Evolutionary conservation across 2,797 vertebrate genomes (phyloP).

Genomic region (Chromis chromis): DNA sequence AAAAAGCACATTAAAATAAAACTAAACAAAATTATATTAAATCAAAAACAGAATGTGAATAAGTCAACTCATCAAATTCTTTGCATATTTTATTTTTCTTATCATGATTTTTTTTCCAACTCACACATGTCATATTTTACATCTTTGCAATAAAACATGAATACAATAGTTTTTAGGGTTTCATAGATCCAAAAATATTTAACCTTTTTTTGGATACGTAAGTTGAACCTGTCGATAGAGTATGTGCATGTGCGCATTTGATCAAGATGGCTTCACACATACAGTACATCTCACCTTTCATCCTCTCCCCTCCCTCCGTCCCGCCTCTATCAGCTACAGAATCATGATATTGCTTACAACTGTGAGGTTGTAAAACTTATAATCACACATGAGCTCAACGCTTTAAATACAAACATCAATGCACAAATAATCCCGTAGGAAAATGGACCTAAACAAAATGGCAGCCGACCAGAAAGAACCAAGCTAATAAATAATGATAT

Average conservation of each 20-base stretch:
- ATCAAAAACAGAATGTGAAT: slow-evolving; percentile 51
- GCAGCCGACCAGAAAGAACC: slow-evolving; percentile 81
- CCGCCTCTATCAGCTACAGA: slow-evolving; percentile 90
- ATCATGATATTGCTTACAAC: slow-evolving; percentile 99
- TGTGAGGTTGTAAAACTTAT: slow-evolving; percentile 96
- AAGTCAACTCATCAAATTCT: slow-evolving; percentile 91
- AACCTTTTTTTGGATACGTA: slow-evolving; percentile 92
- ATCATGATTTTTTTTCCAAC: slow-evolving; percentile 92
- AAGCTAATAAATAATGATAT: slow-evolving; percentile 98
- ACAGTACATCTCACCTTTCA: slow-evolving; percentile 71
- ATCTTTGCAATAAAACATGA: slow-evolving; percentile 99
- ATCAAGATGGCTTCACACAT: slow-evolving; percentile 91
- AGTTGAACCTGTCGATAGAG: slow-evolving; percentile 89
- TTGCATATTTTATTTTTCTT: slow-evolving; percentile 99
- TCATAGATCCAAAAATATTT: slow-evolving; percentile 99
- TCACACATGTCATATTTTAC: slow-evolving; percentile 99
- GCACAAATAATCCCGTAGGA: slow-evolving; percentile 94
- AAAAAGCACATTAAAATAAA: slow-evolving; percentile 1
- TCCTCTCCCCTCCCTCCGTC: slow-evolving; percentile 39
- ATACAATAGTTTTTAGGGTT: slow-evolving; percentile 99
- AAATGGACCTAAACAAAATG: slow-evolving; percentile 86
- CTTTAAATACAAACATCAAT: slow-evolving; percentile 98
- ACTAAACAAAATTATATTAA: slow-evolving; percentile 33
- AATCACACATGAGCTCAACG: slow-evolving; percentile 90
- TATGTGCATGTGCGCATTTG: slow-evolving; percentile 82